Base-by-base conservation (phyloP, 2,888 invertebrate genomes). In the Hylaea fasciaria region DNA sequence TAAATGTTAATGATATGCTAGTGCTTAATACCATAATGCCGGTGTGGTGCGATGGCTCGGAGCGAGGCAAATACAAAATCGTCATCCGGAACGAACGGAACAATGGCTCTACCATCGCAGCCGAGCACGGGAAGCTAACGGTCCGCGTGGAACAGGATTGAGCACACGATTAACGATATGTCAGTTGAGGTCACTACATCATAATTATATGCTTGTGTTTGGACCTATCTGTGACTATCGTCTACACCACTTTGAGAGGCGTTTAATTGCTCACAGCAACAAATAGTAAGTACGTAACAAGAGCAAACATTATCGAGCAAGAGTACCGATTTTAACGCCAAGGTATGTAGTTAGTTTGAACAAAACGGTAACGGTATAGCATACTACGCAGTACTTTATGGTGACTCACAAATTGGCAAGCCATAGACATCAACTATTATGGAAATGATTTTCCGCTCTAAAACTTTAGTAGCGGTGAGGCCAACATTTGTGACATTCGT, bases 371-470 rank as follows among this genome's bases (percentile, higher is more conserved):
- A 57, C 61, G 61, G 61, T 61, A 61, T 47, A 41, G 29, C 51
- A 52, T 71, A 72, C 45, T 35, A 29, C 12, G 11, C n/a, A 68
- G 73, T 66, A 52, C 62, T 62, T 68, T 62, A 66, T 70, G 74
- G 71, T 87, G 86, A 87, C 75, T 86, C 88, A 88, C 71, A 73
- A 65, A 71, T 71, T 72, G 68, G 69, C 71, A 78, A 72, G 77
- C 74, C 75, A 76, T 76, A 58, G 47, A 51, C 47, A 68, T 70
- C 69, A 73, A 73, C 70, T 71, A 71, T 81, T 80, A 81, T 81
- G 82, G 79, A 81, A 84, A 82, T 78, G 73, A 81, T 83, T 86
- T 87, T 84, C 82, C 83, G 83, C 82, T 86, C 81, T 78, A 77
- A 74, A 83, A 79, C 76, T 61, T 68, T 66, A 48, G 43, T 72